These are phyloP conservation scores for Megaceryle torquata DNA, from an alignment of 2,113 vertebrate species.

Conservation along the genomic window DNA sequence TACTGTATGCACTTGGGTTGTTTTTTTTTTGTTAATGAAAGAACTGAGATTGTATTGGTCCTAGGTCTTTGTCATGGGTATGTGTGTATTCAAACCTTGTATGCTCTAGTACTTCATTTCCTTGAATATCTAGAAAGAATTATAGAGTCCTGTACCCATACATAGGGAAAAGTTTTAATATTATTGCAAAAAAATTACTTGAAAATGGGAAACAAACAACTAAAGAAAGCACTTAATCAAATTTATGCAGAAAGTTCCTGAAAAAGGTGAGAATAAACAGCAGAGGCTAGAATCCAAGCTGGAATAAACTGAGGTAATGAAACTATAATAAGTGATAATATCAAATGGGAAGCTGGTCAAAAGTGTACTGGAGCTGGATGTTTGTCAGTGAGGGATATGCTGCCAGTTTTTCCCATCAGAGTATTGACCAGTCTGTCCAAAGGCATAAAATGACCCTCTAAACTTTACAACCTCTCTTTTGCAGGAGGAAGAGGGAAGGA, in stretches of 20 bases:
- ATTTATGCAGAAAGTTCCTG: not conserved
- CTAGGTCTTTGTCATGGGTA: not conserved
- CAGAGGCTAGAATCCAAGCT: not conserved
- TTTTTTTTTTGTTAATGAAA: not conserved
- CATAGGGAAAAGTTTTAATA: not conserved
- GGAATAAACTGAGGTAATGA: not conserved
- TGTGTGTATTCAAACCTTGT: not conserved
- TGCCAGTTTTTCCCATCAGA: not conserved
- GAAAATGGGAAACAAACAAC: not conserved
- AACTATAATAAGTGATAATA: not conserved
- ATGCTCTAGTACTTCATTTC: not conserved
- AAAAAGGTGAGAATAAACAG: not conserved
- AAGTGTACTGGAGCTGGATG: not conserved
- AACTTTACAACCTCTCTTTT: conserved; percentile 22
- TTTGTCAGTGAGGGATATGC: not conserved
- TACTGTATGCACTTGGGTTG: not conserved
- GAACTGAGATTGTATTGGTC: not conserved
- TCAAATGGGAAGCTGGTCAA: not conserved
- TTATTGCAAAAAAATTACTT: not conserved
- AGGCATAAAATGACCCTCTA: not conserved
- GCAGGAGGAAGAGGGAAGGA: conserved; percentile 92
- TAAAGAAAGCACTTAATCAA: not conserved
- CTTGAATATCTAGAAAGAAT: not conserved
- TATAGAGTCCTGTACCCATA: not conserved
- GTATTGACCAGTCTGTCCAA: not conserved